Conservation (phyloP, 2,888 invertebrate genomes). For the Hipparchia sbordonii region DNA sequence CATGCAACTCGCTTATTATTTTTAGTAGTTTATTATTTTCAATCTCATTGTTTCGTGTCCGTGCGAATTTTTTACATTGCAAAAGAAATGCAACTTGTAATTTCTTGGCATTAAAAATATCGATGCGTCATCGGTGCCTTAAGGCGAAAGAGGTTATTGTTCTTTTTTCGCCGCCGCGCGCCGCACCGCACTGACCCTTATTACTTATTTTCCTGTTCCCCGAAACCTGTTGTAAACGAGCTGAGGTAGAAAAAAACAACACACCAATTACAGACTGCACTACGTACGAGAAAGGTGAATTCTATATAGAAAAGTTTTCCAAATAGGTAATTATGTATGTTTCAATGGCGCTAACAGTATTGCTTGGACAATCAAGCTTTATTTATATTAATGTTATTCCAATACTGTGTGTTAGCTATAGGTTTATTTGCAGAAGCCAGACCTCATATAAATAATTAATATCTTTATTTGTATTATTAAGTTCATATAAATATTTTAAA, state of each 20-base stretch:
- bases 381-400: neutral
- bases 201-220: constrained; percentile 34
- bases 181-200: constrained; percentile 31
- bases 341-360: neutral
- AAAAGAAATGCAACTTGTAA: constrained; percentile 25
- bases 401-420: neutral
- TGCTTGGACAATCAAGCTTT: neutral
- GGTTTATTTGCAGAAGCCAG: neutral
- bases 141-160: constrained; percentile 37
- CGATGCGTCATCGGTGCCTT: constrained; percentile 30
- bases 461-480: too few species aligned
- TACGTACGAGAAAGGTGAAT: constrained; percentile 5
- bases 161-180: constrained; percentile 28
- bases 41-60: constrained; percentile 4
- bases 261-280: constrained; percentile 13
- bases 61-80: neutral
- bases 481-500: too few species aligned
- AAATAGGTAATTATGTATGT: neutral
- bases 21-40: neutral
- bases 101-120: constrained; percentile 27
- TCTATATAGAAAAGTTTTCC: constrained; percentile 1
- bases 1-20: neutral
- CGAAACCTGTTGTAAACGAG: constrained; percentile 33
- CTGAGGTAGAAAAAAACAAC: constrained; percentile 15
- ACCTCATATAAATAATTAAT: too few species aligned